A percentile compares a stretch with the other conserved stretches of the same genome.
phyloP scores from a whole-genome alignment of 2,797 vertebrate species.

The Mormyrops boulengeri region DNA sequence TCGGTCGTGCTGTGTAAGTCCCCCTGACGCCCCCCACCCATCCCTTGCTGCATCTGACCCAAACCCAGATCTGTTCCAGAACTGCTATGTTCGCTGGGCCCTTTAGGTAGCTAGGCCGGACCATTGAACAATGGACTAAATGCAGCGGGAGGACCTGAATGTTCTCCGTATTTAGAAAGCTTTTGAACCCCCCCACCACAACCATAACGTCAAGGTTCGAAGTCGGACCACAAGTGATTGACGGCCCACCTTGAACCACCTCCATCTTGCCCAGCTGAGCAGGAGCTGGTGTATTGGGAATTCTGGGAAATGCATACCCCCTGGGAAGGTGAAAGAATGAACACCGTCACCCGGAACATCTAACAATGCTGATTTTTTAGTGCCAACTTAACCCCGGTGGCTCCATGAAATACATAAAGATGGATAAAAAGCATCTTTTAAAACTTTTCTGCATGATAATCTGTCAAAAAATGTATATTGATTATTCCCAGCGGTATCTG shows the following conservation, averaged over 20 bases:
- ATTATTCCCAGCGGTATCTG: background rate
- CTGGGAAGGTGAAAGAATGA: background rate
- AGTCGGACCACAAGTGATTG: too few relatives aligned
- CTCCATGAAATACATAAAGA: background rate
- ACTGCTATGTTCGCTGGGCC: background rate
- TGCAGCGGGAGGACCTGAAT: background rate
- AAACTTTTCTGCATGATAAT: background rate
- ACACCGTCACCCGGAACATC: background rate
- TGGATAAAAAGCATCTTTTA: background rate
- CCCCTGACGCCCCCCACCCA: background rate
- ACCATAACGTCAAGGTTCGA: background rate
- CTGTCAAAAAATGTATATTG: background rate
- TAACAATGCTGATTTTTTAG: background rate
- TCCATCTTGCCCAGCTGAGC: background rate
- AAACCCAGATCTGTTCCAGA: background rate
- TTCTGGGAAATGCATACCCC: background rate
- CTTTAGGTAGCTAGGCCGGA: too few relatives aligned
- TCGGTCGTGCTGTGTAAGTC: background rate
- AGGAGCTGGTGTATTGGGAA: background rate
- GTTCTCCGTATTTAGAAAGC: background rate
- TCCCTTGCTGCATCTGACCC: background rate
- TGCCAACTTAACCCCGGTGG: background rate
- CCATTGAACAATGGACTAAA: background rate
- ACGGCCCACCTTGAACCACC: background rate
- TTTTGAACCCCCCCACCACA: background rate